These are phyloP conservation scores for Tetramorium alpestre DNA, from an alignment of 1,140 invertebrate species.

Conservation along the genomic window DNA sequence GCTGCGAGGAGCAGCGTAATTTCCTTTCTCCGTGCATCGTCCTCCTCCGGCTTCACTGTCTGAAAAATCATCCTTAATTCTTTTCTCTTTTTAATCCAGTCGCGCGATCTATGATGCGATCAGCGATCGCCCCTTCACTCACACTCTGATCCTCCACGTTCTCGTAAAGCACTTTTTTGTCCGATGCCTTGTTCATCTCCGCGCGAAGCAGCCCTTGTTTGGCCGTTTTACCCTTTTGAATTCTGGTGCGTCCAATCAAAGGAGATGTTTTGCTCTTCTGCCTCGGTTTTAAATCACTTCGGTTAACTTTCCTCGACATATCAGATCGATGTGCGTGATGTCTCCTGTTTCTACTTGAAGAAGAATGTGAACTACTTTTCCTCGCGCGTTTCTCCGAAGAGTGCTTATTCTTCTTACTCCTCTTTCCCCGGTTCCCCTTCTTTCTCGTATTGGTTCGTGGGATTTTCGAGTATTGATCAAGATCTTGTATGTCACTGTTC, in stretches of 20 bases:
- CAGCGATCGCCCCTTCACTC: slow-evolving; percentile 14
- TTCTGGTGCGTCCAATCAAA: not conserved
- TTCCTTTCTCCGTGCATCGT: slow-evolving; percentile 46
- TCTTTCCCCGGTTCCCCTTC: not conserved
- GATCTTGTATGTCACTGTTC: not conserved
- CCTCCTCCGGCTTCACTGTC: slow-evolving; percentile 50
- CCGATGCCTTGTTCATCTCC: not conserved
- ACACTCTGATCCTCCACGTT: slow-evolving; percentile 40
- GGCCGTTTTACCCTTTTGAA: slow-evolving; percentile 36
- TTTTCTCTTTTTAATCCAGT: slow-evolving; percentile 53
- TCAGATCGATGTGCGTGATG: slow-evolving; percentile 38
- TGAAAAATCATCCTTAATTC: slow-evolving; percentile 55
- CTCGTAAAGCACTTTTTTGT: not conserved
- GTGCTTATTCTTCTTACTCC: not conserved
- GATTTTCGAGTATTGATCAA: not conserved
- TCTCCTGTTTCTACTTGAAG: slow-evolving; percentile 45
- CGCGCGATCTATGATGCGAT: not conserved
- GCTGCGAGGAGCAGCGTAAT: slow-evolving; percentile 64
- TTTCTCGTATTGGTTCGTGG: not conserved
- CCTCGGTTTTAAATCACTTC: slow-evolving; percentile 25
- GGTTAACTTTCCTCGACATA: not conserved
- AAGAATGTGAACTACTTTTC: not conserved
- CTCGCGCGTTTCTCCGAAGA: not conserved
- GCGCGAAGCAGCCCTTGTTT: not conserved
- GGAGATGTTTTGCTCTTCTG: slow-evolving; percentile 9